Percentiles rank a stretch among this genome's conserved stretches.
phyloP scores from a whole-genome alignment of 2,113 vertebrate genomes.

The Columba janthina region DNA sequence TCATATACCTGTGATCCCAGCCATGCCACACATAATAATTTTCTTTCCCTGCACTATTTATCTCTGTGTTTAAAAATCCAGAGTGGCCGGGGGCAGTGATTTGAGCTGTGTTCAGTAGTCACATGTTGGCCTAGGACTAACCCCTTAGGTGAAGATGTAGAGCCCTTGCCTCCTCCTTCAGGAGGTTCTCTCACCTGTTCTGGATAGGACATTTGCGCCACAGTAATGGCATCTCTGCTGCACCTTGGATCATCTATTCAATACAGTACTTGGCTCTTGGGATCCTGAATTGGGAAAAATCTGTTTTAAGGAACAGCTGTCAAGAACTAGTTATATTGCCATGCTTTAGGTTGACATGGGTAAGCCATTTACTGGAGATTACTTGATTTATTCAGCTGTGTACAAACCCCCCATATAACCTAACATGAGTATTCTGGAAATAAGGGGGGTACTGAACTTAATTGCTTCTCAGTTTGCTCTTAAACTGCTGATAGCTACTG shows the following conservation, averaged over 20 bases:
- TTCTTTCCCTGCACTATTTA: neutral
- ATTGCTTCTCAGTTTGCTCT: neutral
- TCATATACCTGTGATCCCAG: neutral
- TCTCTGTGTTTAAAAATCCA: neutral
- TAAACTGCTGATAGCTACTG: neutral
- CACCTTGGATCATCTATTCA: neutral
- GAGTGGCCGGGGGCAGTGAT: neutral
- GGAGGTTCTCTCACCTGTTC: neutral
- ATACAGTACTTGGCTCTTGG: neutral
- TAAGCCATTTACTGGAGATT: neutral
- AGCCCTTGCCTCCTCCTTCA: neutral
- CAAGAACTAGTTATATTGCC: too few relatives aligned
- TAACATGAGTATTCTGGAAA: neutral
- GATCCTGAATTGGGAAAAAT: neutral
- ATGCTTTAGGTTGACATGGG: neutral
- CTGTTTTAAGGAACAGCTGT: neutral
- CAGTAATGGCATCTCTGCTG: neutral
- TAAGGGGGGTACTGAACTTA: neutral
- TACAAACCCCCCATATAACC: neutral
- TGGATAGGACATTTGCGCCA: neutral
- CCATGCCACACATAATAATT: fast-evolving
- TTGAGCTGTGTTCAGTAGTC: neutral
- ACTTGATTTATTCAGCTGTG: neutral
- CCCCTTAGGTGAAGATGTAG: neutral
- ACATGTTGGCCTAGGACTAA: neutral